phyloP scores from a whole-genome alignment of 2,797 vertebrate species.

The Phaenicophaeus curvirostris region DNA sequence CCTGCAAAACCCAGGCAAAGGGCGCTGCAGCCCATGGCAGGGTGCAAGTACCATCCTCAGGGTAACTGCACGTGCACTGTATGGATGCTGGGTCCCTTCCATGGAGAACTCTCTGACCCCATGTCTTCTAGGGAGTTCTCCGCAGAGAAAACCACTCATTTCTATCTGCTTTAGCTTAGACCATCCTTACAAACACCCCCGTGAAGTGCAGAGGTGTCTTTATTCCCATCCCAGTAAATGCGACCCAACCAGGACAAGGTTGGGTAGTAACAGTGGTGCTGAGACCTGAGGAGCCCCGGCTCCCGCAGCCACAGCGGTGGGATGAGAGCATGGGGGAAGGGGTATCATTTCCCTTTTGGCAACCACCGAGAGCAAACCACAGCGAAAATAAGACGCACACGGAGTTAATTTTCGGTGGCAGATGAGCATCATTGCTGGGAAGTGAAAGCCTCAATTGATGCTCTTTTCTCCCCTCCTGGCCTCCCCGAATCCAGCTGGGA shows the following conservation, averaged over 20 bases:
- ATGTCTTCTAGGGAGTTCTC: not conserved
- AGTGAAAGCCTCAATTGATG: constrained; percentile 69
- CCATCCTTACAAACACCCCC: not conserved
- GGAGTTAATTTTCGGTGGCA: constrained; percentile 59
- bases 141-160: fast-evolving
- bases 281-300: not conserved
- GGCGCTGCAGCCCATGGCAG: not conserved
- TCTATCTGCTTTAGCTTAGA: not conserved
- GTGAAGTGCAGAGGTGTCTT: not conserved
- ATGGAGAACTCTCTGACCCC: fast-evolving
- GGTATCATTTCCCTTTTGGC: constrained; percentile 56
- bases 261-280: not conserved
- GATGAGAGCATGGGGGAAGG: not conserved
- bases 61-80: fast-evolving
- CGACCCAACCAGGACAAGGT: not conserved
- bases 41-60: fast-evolving
- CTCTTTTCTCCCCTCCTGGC: constrained; percentile 41
- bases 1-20: not conserved
- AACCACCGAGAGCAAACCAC: constrained; percentile 34
- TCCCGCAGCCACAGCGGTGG: not conserved
- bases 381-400: not conserved
- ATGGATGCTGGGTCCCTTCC: not conserved
- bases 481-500: constrained; percentile 61
- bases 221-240: not conserved
- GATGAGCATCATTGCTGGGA: constrained; percentile 60